Conservation (phyloP, 2,113 vertebrate species). For the Paradisaea rubra region DNA sequence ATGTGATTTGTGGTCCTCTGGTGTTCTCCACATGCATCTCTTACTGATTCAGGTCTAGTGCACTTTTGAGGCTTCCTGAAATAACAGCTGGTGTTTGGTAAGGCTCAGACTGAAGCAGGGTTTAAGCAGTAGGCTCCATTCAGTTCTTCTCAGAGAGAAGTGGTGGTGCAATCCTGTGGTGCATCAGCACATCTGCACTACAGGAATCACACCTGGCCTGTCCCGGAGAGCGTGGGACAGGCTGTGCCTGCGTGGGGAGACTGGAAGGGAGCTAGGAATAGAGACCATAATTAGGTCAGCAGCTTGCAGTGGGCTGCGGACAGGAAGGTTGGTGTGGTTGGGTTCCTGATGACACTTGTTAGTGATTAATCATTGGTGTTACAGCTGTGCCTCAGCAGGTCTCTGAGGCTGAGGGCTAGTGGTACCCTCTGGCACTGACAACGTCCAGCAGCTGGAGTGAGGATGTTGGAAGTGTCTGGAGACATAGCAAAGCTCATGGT, state of each 20-base stretch:
- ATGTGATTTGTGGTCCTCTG: background rate
- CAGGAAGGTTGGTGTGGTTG: background rate
- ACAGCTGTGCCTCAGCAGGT: background rate
- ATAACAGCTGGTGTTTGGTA: background rate
- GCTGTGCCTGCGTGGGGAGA: background rate
- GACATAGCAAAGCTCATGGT: background rate
- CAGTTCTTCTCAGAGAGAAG: background rate
- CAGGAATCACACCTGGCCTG: background rate
- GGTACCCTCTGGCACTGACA: fast-evolving
- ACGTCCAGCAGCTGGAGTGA: background rate
- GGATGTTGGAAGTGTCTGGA: background rate
- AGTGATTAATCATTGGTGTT: constrained; percentile 26
- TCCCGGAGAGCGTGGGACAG: background rate
- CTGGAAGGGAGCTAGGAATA: background rate
- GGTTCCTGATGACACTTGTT: constrained; percentile 5
- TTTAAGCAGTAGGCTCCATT: background rate
- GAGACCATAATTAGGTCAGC: constrained; percentile 5
- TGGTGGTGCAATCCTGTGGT: background rate
- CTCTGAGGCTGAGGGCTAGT: background rate
- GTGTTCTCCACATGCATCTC: background rate
- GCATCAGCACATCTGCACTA: background rate
- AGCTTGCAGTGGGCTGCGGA: background rate
- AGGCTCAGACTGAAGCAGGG: background rate
- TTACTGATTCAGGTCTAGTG: background rate
- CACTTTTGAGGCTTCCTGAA: background rate